A percentile compares a stretch with the other conserved stretches of the same genome.
These are phyloP conservation scores for Ploceus nigricollis DNA, from an alignment of 2,113 vertebrate species.

Conservation along the genomic window DNA sequence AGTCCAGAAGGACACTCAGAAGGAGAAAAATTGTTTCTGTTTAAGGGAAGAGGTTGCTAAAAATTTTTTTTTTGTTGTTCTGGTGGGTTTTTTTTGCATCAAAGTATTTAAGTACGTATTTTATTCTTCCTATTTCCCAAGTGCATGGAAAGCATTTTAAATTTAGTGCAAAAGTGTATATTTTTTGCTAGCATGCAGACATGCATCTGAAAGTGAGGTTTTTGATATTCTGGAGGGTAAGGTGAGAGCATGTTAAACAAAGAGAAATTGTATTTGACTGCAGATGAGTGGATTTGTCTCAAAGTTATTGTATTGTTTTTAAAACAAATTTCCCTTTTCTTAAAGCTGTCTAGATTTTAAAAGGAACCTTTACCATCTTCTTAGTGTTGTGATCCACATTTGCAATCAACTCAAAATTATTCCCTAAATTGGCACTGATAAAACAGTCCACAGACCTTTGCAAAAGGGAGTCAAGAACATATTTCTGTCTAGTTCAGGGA, in stretches of 20 bases:
- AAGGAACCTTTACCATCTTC: background rate
- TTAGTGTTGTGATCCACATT: background rate
- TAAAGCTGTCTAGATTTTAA: background rate
- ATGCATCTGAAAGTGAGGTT: background rate
- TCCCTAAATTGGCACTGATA: background rate
- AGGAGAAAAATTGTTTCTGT: background rate
- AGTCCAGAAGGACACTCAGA: background rate
- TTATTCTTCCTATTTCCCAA: background rate
- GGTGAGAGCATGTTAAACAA: background rate
- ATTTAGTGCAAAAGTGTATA: background rate
- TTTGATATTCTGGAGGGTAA: background rate
- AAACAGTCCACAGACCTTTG: background rate
- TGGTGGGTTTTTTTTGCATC: background rate
- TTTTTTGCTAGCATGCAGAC: background rate
- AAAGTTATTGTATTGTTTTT: background rate
- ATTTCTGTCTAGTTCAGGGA: background rate
- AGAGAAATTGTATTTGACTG: background rate
- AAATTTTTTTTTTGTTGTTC: background rate
- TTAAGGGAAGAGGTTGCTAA: background rate
- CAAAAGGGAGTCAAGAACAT: background rate
- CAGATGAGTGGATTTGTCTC: background rate
- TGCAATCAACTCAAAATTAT: background rate
- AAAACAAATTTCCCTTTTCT: background rate
- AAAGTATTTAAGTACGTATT: background rate
- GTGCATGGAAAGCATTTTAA: background rate